A percentile compares a stretch with the other conserved stretches of the same genome.
These are phyloP conservation scores for Branchipolynoe longqiensis DNA, from an alignment of 2,888 invertebrate species.

Conservation along the genomic window DNA sequence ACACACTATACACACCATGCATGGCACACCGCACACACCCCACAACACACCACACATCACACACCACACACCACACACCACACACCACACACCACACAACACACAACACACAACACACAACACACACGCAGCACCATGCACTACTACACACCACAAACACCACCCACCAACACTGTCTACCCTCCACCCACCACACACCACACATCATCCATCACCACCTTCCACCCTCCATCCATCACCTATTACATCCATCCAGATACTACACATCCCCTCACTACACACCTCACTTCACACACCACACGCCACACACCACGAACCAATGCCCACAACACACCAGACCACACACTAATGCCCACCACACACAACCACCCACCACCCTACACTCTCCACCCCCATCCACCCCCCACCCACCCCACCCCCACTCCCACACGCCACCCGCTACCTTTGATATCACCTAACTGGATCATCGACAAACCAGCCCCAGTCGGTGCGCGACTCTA, in stretches of 20 bases:
- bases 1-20: background rate
- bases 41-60: background rate
- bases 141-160: background rate
- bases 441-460: too few relatives aligned
- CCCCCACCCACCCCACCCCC: background rate
- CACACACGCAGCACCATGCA: background rate
- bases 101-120: background rate
- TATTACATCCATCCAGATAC: too few relatives aligned
- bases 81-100: background rate
- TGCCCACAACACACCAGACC: background rate
- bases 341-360: too few relatives aligned
- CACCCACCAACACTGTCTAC: background rate
- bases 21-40: slow-evolving; percentile 7
- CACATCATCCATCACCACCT: background rate
- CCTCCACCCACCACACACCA: background rate
- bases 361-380: background rate
- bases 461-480: too few relatives aligned
- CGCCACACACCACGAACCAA: background rate
- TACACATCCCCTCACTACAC: background rate
- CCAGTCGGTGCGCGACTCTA: too few relatives aligned
- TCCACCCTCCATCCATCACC: background rate
- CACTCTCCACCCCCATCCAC: background rate
- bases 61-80: background rate
- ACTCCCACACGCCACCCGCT: background rate
- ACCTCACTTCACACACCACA: background rate